Conservation (phyloP, 2,113 vertebrate species). For the Osmerus mordax region DNA sequence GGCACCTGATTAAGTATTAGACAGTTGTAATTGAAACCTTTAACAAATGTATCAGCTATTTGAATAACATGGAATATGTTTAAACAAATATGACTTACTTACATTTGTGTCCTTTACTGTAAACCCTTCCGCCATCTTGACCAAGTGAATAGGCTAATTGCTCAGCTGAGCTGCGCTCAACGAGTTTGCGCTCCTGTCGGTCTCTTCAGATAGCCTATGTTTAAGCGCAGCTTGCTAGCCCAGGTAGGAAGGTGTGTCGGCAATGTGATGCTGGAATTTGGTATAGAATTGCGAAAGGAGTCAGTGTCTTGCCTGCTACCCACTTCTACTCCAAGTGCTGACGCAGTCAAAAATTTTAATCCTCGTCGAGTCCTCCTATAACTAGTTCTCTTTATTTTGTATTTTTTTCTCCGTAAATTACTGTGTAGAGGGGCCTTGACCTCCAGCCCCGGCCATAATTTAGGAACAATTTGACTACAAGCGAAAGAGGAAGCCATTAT, state of each 20-base stretch:
- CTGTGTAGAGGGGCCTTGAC: too few relatives aligned
- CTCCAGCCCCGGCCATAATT: too few relatives aligned
- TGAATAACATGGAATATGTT: background rate
- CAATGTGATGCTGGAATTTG: background rate
- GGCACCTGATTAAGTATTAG: too few relatives aligned
- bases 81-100: background rate
- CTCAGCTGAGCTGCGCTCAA: conserved; percentile 12
- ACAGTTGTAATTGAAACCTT: too few relatives aligned
- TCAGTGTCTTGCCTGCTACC: background rate
- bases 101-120: background rate
- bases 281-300: background rate
- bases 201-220: background rate
- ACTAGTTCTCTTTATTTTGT: too few relatives aligned
- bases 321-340: background rate
- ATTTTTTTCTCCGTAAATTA: too few relatives aligned
- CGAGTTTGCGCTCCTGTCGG: background rate
- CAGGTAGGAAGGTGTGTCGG: too few relatives aligned
- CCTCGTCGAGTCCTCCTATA: too few relatives aligned
- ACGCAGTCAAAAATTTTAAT: background rate
- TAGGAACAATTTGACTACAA: too few relatives aligned
- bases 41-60: too few relatives aligned
- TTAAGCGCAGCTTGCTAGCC: too few relatives aligned
- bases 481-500: too few relatives aligned
- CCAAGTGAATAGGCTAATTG: conserved; percentile 19
- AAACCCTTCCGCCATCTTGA: conserved; percentile 5